A percentile compares a stretch with the other conserved stretches of the same genome.
Evolutionary conservation across 2,888 invertebrate species (phyloP).

Genomic region (Pristionchus mayeri): DNA sequence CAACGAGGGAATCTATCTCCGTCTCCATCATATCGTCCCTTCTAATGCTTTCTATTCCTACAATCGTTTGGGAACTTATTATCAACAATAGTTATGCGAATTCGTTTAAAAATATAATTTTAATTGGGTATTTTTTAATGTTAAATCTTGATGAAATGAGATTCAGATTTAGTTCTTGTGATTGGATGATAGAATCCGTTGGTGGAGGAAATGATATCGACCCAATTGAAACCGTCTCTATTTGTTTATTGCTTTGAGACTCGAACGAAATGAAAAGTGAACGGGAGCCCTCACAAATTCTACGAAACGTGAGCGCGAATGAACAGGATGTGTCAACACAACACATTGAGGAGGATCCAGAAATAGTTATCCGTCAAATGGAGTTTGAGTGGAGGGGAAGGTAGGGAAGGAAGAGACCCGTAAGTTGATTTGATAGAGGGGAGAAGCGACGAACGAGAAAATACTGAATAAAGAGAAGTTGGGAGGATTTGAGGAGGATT

Average conservation of each 20-base stretch:
- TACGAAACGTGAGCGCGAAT: background rate
- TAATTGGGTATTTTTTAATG: too few species aligned
- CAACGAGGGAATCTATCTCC: too few species aligned
- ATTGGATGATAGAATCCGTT: too few species aligned
- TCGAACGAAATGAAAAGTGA: background rate
- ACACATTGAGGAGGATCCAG: background rate
- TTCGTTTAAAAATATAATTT: too few species aligned
- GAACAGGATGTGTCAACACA: background rate
- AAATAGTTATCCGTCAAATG: slow-evolving; percentile 30
- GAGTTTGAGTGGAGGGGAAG: background rate
- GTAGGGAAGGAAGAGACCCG: background rate
- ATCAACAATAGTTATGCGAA: too few species aligned
- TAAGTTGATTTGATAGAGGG: slow-evolving; percentile 38
- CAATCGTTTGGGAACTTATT: too few species aligned
- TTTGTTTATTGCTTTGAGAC: background rate
- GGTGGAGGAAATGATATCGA: background rate
- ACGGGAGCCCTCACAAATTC: background rate
- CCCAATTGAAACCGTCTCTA: background rate
- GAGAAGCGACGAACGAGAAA: slow-evolving; percentile 23
- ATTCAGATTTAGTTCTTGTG: too few species aligned
- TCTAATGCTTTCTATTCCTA: too few species aligned
- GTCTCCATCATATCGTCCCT: too few species aligned
- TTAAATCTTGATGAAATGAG: too few species aligned
- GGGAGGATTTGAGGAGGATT: background rate
- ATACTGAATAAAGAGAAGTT: slow-evolving; percentile 11